Base-by-base conservation (phyloP, 30 jellyfish, hydroid and myxozoan species). In the Cassiopea xamachana region DNA sequence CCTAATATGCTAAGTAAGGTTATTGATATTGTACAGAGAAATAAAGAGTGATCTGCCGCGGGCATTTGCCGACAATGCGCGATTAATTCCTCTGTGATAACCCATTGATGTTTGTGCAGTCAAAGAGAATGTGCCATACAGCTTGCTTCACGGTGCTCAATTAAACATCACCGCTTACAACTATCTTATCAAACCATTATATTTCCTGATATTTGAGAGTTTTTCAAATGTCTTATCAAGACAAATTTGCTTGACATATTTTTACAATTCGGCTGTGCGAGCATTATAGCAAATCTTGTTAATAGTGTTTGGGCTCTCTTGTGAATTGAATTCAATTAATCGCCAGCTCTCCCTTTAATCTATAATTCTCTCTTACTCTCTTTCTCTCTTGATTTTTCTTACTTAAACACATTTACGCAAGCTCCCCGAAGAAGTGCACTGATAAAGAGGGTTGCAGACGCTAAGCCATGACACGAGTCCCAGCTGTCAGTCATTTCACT, bases 121-220 rank as follows among this genome's bases (percentile, higher is more conserved):
- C 15, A 64, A 14, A 14, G 1, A 64, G 74, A 64, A 2, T 9
- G 74, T 64, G 8, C 43, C 64, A 6, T 5, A 4, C 19, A 64
- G 6, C 15, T 4, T 14, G 74, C 6, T 64, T 64, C 43, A 5
- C 74, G 43, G 15, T 64, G 15, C 74, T 13, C 43, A 64, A 9
- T 64, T 64, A 27, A 55, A 6, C 7, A 3, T 64, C 43, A 27
- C 6, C 15, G 8, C 27, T 17, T 43, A 14, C 59, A 43, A 19
- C 50, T 19, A 9, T 15, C 39, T 71, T 71, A 71, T 71, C 27
- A 10, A 43, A 71, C 27, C 80, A 71, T 19, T 19, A 71, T 2
- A 71, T 71, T 71, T 71, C 80, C 80, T 71, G 80, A 71, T 39
- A 71, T 71, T 71, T 71, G 55, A 71, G 80, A 17, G 15, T 2